These are phyloP conservation scores for Eretmochelys imbricata DNA, from an alignment of 2,113 vertebrate genomes.

Conservation along the genomic window DNA sequence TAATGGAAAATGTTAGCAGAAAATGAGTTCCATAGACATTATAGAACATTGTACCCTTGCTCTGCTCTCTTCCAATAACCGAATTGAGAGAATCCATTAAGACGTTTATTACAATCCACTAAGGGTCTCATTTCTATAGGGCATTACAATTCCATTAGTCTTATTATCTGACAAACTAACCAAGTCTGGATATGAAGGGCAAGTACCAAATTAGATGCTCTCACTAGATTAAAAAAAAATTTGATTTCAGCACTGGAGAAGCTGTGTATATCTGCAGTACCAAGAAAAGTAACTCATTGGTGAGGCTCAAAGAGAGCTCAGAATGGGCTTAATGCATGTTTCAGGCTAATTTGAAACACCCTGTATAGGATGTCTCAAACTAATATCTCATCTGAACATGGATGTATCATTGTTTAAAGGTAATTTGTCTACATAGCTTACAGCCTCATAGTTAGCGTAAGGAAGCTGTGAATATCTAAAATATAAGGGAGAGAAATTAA, in stretches of 20 bases:
- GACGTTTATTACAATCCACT: background rate
- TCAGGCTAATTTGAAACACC: background rate
- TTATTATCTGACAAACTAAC: slow-evolving; percentile 19
- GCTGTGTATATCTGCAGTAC: background rate
- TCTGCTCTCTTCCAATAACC: background rate
- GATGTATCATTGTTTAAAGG: background rate
- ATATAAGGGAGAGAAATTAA: background rate
- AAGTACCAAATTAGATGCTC: background rate
- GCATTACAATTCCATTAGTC: slow-evolving; percentile 54
- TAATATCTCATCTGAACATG: background rate
- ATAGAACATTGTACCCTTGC: background rate
- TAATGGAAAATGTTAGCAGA: background rate
- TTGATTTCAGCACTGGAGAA: background rate
- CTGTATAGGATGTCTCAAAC: background rate
- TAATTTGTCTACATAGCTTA: background rate
- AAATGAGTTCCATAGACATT: background rate
- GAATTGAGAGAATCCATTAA: background rate
- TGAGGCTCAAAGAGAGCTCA: background rate
- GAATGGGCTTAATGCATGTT: fast-evolving
- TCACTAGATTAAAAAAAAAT: background rate
- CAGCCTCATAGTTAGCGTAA: background rate
- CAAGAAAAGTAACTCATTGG: background rate
- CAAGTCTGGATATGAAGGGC: background rate
- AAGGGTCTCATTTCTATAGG: background rate
- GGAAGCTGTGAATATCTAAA: background rate